A percentile compares a stretch with the other conserved stretches of the same genome.
phyloP scores from a whole-genome alignment of 2,888 invertebrate species.

The Sipha maydis region DNA sequence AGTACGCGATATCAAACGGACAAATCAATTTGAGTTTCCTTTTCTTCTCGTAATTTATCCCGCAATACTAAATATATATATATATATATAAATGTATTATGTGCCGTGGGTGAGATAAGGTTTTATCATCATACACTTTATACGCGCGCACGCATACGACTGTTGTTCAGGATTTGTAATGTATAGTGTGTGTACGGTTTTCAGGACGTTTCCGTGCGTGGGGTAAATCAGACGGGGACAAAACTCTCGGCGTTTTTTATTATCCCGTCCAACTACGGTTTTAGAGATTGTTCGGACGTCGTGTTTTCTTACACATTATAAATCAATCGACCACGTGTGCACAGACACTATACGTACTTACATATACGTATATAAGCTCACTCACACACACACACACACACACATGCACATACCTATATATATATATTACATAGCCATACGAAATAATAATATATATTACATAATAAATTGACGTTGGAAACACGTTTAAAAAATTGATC shows the following conservation, averaged over 20 bases:
- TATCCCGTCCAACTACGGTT: not conserved
- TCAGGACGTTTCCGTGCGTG: not conserved
- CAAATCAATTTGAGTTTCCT: slow-evolving; percentile 33
- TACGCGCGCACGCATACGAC: not conserved
- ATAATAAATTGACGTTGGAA: not conserved
- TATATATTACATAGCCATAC: too few species aligned
- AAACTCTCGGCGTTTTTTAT: not conserved
- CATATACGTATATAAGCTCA: not conserved
- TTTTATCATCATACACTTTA: slow-evolving; percentile 20
- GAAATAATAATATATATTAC: too few species aligned
- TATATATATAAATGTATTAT: not conserved
- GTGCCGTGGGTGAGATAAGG: slow-evolving; percentile 16
- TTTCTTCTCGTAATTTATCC: not conserved
- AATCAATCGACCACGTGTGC: not conserved
- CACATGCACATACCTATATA: too few species aligned
- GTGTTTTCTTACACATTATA: not conserved
- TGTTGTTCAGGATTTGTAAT: not conserved
- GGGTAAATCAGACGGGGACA: not conserved
- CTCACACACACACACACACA: too few species aligned
- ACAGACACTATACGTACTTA: not conserved
- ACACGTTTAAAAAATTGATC: not conserved
- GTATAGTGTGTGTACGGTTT: not conserved
- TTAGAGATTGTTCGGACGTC: not conserved
- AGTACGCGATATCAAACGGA: slow-evolving; percentile 25
- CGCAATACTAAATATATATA: not conserved